Evolutionary conservation across 2,113 vertebrate genomes (phyloP), one percentile per base, ranked within the genome.

Genomic region (Egretta garzetta): DNA sequence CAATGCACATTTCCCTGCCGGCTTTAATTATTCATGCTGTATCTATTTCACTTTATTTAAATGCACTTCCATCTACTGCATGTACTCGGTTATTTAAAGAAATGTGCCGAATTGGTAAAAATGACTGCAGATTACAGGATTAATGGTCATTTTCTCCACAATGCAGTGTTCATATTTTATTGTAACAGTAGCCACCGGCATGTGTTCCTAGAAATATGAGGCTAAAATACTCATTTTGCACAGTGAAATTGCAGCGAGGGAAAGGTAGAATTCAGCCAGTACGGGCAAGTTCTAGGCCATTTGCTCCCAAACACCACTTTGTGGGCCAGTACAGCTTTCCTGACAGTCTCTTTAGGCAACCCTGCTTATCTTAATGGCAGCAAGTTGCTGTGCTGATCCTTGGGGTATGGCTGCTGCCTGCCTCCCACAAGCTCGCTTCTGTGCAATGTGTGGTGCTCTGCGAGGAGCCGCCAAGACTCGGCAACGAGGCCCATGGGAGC

Each of bases 11-110:
- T 94, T 95, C 80, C 91, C 93, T 96, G 79, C 93, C 6, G 28
- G 73, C 89, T 97, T 97, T 97, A 97, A 97, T 97, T 97, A 97
- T 97, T 96, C 91, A 96, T 96, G 83, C 92, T 86, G 74, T 96
- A 95, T 97, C 96, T 96, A 83, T 97, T 97, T 96, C 90, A 76
- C 93, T 86, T 95, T 94, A 77, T 87, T 95, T 96, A 91, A 90
- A 89, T 94, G 75, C 72, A 74, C 83, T 95, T 93, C 90, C 80
- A 47, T 87, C 94, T 88, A 84, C 88, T 76, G 90, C 68, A 82
- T 68, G 43, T 72, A 70, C 72, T 91, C 94, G 76, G 79, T 91
- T 97, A 67, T 95, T 97, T 96, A 83, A 91, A 93, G 74, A 97
- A 97, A 95, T 84, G 59, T 93, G 87, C 83, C 68, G 66, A 83